A percentile compares a stretch with the other conserved stretches of the same genome.
phyloP scores from a whole-genome alignment of 2,888 invertebrate species.

The Portevinia maculata region DNA sequence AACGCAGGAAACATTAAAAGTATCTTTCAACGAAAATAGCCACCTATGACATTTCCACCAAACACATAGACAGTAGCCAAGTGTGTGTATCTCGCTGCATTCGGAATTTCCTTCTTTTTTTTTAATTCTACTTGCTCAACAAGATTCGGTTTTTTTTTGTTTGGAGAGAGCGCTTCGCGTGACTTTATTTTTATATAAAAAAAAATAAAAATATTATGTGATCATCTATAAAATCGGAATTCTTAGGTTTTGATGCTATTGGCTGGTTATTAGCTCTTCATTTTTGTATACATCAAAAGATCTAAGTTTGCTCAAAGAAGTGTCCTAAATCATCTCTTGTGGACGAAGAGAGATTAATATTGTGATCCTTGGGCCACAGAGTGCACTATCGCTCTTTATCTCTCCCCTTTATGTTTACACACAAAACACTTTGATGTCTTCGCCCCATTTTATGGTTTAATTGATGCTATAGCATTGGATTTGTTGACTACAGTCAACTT shows the following conservation, averaged over 20 bases:
- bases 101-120: constrained; percentile 39
- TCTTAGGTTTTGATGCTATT: constrained; percentile 26
- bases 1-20: constrained; percentile 56
- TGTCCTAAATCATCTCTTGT: constrained; percentile 59
- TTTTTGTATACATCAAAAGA: constrained; percentile 15
- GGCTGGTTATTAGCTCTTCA: constrained; percentile 28
- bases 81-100: constrained; percentile 7
- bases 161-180: constrained; percentile 27
- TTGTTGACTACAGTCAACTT: constrained; percentile 53
- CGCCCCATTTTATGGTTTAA: constrained; percentile 48
- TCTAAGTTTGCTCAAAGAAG: constrained; percentile 28
- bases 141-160: constrained; percentile 15
- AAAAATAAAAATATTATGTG: constrained; percentile 13
- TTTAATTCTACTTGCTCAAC: background rate
- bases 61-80: constrained; percentile 17
- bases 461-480: constrained; percentile 30
- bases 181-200: constrained; percentile 26
- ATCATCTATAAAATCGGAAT: constrained; percentile 46
- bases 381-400: too few species aligned
- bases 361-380: constrained; percentile 22
- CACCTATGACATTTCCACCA: constrained; percentile 60
- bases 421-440: constrained; percentile 24
- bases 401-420: background rate
- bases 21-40: constrained; percentile 57
- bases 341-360: constrained; percentile 49